Base-by-base conservation (phyloP, 2,888 invertebrate genomes). In the Notodonta dromedarius region DNA sequence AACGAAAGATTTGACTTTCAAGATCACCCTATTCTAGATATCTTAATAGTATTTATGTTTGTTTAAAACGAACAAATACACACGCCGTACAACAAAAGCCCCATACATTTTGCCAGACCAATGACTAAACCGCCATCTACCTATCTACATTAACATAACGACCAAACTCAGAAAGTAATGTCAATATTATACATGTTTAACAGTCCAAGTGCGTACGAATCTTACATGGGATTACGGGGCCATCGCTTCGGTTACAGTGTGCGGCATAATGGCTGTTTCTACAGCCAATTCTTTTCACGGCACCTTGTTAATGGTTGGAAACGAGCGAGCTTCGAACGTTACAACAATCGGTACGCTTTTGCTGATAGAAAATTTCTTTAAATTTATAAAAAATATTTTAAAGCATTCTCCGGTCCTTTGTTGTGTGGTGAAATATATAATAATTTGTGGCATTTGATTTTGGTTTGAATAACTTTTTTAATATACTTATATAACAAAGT, bases 131-230 rank as follows among this genome's bases (percentile, higher is more conserved):
- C 61, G 62, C 66, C 44, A 44, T 44, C 57, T 66, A 74, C 66
- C 70, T 69, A 63, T 44, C 46, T 56, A 65, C 66, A 70, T 70
- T 74, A 70, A 70, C 66, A 62, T 74, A 74, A 74, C 70, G 72
- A 59, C 70, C 58, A 58, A 74, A 75, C 65, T 73, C 70, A 61
- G 62, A 60, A 60, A 65, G 63, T 73, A 73, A 73, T 62, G 70
- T 66, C 66, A 68, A 67, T 72, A 71, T 73, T 72, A 77, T 74
- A 72, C 60, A 75, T 71, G 61, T 67, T 69, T 67, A 66, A 74
- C 52, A 59, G 67, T 53, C 51, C 46, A 57, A 64, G 62, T 67
- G 68, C 59, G 64, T 63, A 63, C 35, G 13, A 64, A 60, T 57
- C 65, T 70, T 64, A 65, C 67, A 63, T 58, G 48, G 63, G 62